Conservation (phyloP, 2,113 vertebrate species). For the Notiomystis cincta region DNA sequence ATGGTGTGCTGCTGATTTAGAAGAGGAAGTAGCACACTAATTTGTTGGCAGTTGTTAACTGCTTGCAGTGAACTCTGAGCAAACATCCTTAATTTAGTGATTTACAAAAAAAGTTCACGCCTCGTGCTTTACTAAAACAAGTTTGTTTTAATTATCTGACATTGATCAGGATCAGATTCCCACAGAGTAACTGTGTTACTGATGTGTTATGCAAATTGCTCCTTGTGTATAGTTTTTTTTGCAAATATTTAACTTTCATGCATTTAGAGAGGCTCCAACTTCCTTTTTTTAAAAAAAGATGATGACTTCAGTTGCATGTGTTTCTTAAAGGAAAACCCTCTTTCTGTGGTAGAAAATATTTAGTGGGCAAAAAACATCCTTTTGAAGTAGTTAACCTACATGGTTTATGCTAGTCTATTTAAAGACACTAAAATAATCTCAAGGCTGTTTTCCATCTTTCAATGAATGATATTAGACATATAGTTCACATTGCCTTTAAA, state of each 20-base stretch:
- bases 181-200: background rate
- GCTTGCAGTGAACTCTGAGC: background rate
- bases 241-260: background rate
- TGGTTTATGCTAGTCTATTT: background rate
- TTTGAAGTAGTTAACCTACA: background rate
- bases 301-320: background rate
- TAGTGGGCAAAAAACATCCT: background rate
- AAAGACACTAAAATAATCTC: background rate
- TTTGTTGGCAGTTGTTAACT: background rate
- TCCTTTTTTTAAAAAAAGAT: background rate
- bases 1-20: background rate
- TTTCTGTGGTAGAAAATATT: background rate
- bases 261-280: background rate
- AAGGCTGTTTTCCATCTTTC: background rate
- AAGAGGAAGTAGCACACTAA: background rate
- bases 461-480: background rate
- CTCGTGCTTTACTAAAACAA: background rate
- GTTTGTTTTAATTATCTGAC: background rate
- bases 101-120: background rate
- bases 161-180: background rate
- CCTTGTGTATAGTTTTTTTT: background rate
- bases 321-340: background rate
- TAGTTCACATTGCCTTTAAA: background rate
- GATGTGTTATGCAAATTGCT: background rate
- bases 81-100: background rate